These are phyloP conservation scores for Coelinius sp. DNA, from an alignment of 2,888 invertebrate genomes.

Conservation along the genomic window DNA sequence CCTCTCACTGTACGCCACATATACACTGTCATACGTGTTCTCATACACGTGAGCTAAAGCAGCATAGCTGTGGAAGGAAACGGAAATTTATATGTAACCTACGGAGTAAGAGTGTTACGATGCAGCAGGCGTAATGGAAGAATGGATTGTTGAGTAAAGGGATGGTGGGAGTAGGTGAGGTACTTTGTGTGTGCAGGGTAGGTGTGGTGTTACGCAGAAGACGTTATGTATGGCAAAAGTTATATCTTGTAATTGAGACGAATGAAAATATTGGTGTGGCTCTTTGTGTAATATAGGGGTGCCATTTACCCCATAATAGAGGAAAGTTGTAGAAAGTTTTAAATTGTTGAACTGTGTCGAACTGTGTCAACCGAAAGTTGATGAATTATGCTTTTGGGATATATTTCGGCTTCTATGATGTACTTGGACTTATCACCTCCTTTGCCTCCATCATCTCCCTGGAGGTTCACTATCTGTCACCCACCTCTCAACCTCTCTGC, in stretches of 20 bases:
- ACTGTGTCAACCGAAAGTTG: neutral
- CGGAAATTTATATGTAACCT: constrained; percentile 49
- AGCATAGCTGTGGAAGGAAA: constrained; percentile 46
- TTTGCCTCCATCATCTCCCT: neutral
- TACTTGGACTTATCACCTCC: constrained; percentile 21
- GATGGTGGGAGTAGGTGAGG: neutral
- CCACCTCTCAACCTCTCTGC: constrained; percentile 28
- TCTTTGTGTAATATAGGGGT: neutral
- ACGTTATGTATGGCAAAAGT: neutral
- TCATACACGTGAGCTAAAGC: constrained; percentile 9
- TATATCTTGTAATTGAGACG: constrained; percentile 24
- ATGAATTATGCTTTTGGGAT: constrained; percentile 4
- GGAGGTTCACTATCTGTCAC: neutral
- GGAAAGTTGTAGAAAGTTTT: constrained; percentile 4
- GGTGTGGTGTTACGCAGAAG: neutral
- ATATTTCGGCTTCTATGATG: constrained; percentile 14
- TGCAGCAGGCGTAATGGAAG: constrained; percentile 18
- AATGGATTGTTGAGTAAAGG: neutral
- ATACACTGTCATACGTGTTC: neutral
- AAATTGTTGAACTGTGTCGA: neutral
- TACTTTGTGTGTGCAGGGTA: neutral
- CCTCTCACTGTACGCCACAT: neutral
- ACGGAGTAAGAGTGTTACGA: constrained; percentile 27
- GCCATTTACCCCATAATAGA: neutral
- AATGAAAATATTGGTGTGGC: constrained; percentile 26